Evolutionary conservation across 2,113 vertebrate species (phyloP).

Genomic region (Orthonyx spaldingii): DNA sequence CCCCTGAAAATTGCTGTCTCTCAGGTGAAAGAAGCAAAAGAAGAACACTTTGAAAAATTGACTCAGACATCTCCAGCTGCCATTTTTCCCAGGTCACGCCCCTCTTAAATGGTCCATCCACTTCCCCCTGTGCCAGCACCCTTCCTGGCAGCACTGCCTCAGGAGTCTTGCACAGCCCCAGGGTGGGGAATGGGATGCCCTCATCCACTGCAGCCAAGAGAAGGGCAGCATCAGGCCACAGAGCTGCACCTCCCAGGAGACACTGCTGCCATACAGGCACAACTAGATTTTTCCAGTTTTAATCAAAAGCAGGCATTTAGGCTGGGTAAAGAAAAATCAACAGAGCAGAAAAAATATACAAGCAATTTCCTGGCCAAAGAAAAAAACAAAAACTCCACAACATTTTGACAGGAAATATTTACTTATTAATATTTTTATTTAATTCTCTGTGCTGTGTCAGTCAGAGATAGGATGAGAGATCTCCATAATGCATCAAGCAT

Average conservation of each 20-base stretch:
- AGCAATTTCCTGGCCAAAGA: neutral
- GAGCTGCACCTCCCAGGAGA: neutral
- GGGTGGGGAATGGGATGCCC: neutral
- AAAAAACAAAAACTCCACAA: neutral
- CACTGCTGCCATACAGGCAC: neutral
- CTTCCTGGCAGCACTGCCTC: neutral
- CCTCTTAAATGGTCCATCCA: rapidly evolving
- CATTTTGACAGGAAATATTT: neutral
- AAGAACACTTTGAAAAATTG: neutral
- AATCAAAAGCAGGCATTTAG: neutral
- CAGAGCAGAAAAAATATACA: neutral
- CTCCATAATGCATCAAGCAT: neutral
- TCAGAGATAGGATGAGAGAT: neutral
- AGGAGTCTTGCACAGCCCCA: neutral
- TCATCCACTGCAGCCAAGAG: neutral
- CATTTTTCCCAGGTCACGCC: neutral
- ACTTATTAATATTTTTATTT: neutral
- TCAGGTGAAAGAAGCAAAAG: neutral
- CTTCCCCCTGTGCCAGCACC: neutral
- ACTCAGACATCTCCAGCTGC: neutral
- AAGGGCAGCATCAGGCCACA: rapidly evolving
- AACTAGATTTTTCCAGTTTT: neutral
- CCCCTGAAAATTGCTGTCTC: neutral
- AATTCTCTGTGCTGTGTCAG: neutral
- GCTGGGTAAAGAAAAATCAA: neutral